phyloP scores from a whole-genome alignment of 2,113 vertebrate species.

The Urocitellus parryii region DNA sequence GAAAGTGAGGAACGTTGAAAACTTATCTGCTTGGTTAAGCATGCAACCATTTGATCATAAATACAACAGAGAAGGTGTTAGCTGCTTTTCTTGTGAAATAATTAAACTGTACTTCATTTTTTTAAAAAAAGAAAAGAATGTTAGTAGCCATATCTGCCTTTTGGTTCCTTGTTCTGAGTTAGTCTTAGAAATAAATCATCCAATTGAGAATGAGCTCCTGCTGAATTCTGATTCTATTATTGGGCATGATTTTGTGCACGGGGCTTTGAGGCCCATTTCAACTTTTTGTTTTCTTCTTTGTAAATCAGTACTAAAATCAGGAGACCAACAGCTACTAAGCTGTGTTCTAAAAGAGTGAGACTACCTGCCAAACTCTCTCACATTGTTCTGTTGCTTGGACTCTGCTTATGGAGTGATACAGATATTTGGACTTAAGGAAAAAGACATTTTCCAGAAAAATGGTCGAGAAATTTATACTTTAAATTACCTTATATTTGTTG shows the following conservation, averaged over 20 bases:
- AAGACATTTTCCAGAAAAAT: not conserved
- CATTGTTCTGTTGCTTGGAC: not conserved
- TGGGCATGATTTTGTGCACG: not conserved
- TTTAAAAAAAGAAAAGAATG: not conserved
- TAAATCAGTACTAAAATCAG: not conserved
- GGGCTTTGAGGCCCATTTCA: not conserved
- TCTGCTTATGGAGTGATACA: not conserved
- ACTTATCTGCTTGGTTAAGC: not conserved
- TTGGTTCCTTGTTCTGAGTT: not conserved
- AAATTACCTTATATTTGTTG: not conserved
- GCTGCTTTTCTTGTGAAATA: not conserved
- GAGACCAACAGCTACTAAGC: not conserved
- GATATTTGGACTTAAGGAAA: conserved; percentile 17
- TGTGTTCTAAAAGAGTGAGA: not conserved
- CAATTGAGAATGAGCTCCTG: not conserved
- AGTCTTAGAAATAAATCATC: not conserved
- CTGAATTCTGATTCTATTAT: not conserved
- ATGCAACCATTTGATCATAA: not conserved
- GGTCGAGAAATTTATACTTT: not conserved
- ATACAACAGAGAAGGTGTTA: not conserved
- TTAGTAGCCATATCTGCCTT: too few species aligned
- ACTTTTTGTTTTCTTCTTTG: not conserved
- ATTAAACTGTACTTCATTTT: not conserved
- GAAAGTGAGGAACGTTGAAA: not conserved
- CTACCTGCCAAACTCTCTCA: not conserved